Conservation (phyloP, 2,797 vertebrate genomes). For the Carapus acus region DNA sequence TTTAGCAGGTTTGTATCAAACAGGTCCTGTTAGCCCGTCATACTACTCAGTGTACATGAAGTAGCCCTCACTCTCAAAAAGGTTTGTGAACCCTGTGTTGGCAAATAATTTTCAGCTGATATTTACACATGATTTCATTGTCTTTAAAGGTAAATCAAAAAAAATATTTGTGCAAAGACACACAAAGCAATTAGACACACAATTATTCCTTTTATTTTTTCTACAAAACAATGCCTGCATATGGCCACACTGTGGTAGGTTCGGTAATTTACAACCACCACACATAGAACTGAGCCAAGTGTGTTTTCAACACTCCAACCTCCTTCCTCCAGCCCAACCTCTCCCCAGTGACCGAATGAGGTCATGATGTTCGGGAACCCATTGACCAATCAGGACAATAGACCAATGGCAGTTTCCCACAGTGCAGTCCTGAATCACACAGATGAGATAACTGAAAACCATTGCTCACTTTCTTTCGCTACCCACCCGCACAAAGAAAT, state of each 20-base stretch:
- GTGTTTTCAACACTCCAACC: slow-evolving; percentile 32
- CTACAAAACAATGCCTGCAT: slow-evolving; percentile 5
- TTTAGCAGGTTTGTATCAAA: too few relatives aligned
- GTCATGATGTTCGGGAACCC: slow-evolving; percentile 76
- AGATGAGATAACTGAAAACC: slow-evolving; percentile 72
- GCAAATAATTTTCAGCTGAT: too few relatives aligned
- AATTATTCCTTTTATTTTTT: too few relatives aligned
- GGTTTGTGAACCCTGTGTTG: too few relatives aligned
- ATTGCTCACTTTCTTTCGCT: slow-evolving; percentile 47
- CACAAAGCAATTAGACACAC: too few relatives aligned
- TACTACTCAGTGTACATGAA: too few relatives aligned
- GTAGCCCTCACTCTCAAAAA: too few relatives aligned
- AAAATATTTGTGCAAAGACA: too few relatives aligned
- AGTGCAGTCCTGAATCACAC: slow-evolving; percentile 43
- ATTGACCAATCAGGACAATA: slow-evolving; percentile 77
- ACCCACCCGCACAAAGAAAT: slow-evolving; percentile 63
- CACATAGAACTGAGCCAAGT: slow-evolving; percentile 13
- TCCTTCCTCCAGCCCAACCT: slow-evolving; percentile 21
- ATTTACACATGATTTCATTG: too few relatives aligned
- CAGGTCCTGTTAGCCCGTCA: too few relatives aligned
- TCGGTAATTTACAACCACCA: slow-evolving; percentile 5
- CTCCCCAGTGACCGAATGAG: slow-evolving; percentile 53
- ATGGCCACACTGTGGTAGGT: neutral
- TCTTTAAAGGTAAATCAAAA: too few relatives aligned
- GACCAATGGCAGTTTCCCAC: slow-evolving; percentile 65